phyloP scores from a whole-genome alignment of 2,113 vertebrate genomes.

The Paracyprichromis sp. region DNA sequence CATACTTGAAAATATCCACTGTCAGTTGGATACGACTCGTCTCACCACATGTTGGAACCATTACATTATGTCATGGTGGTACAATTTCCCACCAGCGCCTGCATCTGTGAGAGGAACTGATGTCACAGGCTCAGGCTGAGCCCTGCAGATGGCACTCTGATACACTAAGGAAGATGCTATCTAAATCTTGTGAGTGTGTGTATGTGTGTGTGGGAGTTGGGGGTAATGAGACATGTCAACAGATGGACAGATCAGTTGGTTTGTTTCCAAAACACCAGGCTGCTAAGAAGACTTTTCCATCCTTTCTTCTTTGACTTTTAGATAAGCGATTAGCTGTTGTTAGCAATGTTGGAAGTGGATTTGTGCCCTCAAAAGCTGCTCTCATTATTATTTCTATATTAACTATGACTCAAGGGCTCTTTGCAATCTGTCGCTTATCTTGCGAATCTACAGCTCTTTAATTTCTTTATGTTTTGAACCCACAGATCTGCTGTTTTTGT shows the following conservation, averaged over 20 bases:
- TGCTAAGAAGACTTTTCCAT: background rate
- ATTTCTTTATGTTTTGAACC: background rate
- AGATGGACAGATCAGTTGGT: background rate
- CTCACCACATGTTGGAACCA: conserved; percentile 55
- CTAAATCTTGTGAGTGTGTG: background rate
- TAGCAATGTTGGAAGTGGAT: background rate
- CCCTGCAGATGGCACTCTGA: conserved; percentile 47
- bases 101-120: conserved; percentile 59
- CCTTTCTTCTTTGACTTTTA: background rate
- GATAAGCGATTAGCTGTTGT: background rate
- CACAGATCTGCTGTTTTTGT: background rate
- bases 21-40: conserved; percentile 7
- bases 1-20: background rate
- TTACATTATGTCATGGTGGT: conserved; percentile 65
- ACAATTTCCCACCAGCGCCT: conserved; percentile 54
- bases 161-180: conserved; percentile 12
- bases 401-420: background rate
- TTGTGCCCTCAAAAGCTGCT: background rate
- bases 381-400: background rate
- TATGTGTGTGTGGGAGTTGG: background rate
- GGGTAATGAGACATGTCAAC: conserved; percentile 25
- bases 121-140: conserved; percentile 42
- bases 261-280: background rate
- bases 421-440: background rate
- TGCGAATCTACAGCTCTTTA: background rate